These are phyloP conservation scores for Ctenoplectra terminalis DNA, from an alignment of 1,140 invertebrate species.

Conservation along the genomic window DNA sequence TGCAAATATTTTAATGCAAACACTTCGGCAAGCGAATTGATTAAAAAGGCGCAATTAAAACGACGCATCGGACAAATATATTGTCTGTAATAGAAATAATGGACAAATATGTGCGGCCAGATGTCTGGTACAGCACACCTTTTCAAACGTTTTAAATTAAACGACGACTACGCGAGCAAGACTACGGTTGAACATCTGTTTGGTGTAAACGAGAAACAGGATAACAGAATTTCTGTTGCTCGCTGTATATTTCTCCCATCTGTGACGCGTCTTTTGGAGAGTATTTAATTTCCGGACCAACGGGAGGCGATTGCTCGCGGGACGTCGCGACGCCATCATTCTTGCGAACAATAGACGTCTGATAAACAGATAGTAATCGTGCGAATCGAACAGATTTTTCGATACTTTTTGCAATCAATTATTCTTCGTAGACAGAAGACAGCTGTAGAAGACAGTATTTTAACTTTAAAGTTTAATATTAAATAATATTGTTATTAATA, in stretches of 20 bases:
- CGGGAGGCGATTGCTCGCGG: slow-evolving; percentile 2
- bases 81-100: slow-evolving; percentile 16
- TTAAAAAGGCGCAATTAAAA: slow-evolving; percentile 27
- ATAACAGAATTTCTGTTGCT: slow-evolving; percentile 11
- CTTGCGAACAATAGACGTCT: slow-evolving; percentile 48
- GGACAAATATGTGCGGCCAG: background rate
- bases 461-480: too few relatives aligned
- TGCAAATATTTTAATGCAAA: slow-evolving; percentile 43
- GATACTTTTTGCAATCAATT: background rate
- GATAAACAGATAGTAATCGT: slow-evolving; percentile 55
- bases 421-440: background rate
- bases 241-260: slow-evolving; percentile 9
- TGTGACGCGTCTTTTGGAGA: slow-evolving; percentile 59
- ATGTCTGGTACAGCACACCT: background rate
- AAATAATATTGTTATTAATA: too few relatives aligned
- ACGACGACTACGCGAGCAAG: background rate
- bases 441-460: too few relatives aligned
- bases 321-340: slow-evolving; percentile 57
- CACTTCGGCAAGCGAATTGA: slow-evolving; percentile 4
- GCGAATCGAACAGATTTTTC: background rate
- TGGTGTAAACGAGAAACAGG: slow-evolving; percentile 7
- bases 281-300: slow-evolving; percentile 76
- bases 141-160: background rate
- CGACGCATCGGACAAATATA: background rate
- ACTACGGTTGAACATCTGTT: slow-evolving; percentile 6